phyloP scores from a whole-genome alignment of 2,888 invertebrate species.

The Microchrysa polita region DNA sequence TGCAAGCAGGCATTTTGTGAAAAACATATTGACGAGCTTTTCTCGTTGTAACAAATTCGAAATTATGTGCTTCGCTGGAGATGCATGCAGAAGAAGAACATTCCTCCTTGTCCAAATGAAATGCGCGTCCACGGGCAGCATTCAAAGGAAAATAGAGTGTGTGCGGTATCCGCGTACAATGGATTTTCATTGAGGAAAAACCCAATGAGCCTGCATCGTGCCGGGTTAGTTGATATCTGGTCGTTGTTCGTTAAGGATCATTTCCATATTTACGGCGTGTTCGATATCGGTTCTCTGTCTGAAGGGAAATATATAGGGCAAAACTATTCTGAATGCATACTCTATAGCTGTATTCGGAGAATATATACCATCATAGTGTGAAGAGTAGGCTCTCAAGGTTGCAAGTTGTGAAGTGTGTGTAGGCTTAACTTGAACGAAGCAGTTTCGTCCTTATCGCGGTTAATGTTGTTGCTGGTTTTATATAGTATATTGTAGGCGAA shows the following conservation, averaged over 20 bases:
- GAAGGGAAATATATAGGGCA: constrained; percentile 22
- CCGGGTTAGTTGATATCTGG: constrained; percentile 42
- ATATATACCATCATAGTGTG: too few species aligned
- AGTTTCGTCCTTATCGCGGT: too few species aligned
- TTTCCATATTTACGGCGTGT: background rate
- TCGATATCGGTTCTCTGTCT: constrained; percentile 14
- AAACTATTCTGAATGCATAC: background rate
- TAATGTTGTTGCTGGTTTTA: background rate
- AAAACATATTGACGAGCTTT: too few species aligned
- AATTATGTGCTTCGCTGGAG: too few species aligned
- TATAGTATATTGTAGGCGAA: background rate
- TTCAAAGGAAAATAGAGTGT: too few species aligned
- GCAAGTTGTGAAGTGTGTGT: too few species aligned
- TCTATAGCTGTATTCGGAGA: background rate
- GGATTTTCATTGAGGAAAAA: constrained; percentile 47
- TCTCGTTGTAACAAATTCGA: too few species aligned
- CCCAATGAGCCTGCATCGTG: constrained; percentile 14
- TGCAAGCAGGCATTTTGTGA: too few species aligned
- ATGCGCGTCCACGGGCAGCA: constrained; percentile 1
- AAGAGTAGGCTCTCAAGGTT: background rate
- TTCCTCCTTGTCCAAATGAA: too few species aligned
- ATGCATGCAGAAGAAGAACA: too few species aligned
- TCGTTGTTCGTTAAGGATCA: constrained; percentile 43
- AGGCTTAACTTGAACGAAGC: too few species aligned
- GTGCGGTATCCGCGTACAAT: background rate